Base-by-base conservation (phyloP, 2,113 vertebrate genomes). In the Crocuta crocuta region DNA sequence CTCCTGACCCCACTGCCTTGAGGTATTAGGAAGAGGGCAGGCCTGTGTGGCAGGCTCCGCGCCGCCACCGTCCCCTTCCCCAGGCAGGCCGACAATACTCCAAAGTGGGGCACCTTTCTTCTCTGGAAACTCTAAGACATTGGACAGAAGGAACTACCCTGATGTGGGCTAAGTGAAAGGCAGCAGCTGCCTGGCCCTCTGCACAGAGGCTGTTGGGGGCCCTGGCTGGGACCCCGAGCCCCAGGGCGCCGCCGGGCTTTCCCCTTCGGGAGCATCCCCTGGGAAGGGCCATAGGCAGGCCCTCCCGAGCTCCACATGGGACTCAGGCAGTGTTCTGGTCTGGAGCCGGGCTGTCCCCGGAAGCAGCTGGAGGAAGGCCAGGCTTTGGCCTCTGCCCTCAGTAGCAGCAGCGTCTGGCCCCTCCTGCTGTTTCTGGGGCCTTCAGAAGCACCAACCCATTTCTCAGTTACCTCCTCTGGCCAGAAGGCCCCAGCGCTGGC, bases 401-500 rank as follows among this genome's bases (percentile, higher is more conserved):
- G 86, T 6, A 8, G 28, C 79, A 31, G 58, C 23, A 13, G 66
- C 7, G 1, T 63, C 66, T 63, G 71, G 95, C 83, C 78, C 53
- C 89, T 91, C 61, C 31, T 61, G 66, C 53, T 31, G n/a, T 48
- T 83, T 39, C 85, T 50, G 43, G 39, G 89, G 74, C 65, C 83
- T 70, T 65, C 10, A 2, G 92, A 87, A 96, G 89, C 87, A 65
- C 78, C 78, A 0, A 48, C 65, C 80, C 50, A 0, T 48, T 53
- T 98, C 95, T 98, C 89, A 94, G 96, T 97, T 98, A 98, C 97
- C 98, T 98, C 97, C 93, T 97, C 95, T 82, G 94, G 95, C 95
- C 89, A 0, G 86, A 93, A 95, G 93, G 94, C 90, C 89, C 84
- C 39, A 33, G 88, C 43, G 53, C 87, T 74, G 81, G 82, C 85